Evolutionary conservation across 2,888 invertebrate genomes (phyloP).

Genomic region (Drosophila mettleri): DNA sequence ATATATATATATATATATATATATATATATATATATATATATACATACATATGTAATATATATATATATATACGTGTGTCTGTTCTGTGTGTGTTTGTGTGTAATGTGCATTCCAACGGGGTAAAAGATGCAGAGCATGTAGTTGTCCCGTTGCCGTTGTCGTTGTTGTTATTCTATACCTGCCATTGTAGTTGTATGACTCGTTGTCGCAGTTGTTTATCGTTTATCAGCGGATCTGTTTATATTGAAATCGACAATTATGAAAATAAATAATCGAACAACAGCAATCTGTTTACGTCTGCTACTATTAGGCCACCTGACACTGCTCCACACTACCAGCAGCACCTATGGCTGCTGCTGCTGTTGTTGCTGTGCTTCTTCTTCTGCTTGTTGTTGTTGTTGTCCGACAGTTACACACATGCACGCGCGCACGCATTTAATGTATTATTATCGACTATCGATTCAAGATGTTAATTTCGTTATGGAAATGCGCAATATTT

Average conservation of each 20-base stretch:
- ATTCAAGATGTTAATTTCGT: slow-evolving; percentile 64
- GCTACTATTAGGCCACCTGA: slow-evolving; percentile 48
- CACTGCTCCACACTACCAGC: slow-evolving; percentile 9
- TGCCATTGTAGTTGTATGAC: slow-evolving; percentile 28
- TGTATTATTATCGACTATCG: slow-evolving; percentile 70
- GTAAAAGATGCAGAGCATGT: slow-evolving; percentile 55
- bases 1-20: slow-evolving; percentile 18
- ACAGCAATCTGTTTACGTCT: slow-evolving; percentile 46
- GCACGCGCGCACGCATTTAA: slow-evolving; percentile 23
- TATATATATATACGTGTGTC: background rate
- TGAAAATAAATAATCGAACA: slow-evolving; percentile 53
- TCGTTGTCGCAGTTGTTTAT: slow-evolving; percentile 37
- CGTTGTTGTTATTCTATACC: slow-evolving; percentile 32
- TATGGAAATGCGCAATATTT: slow-evolving; percentile 65
- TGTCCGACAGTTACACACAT: slow-evolving; percentile 5
- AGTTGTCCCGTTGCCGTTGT: slow-evolving; percentile 9
- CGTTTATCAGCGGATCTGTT: slow-evolving; percentile 43
- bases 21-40: slow-evolving; percentile 5
- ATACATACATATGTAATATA: slow-evolving; percentile 16
- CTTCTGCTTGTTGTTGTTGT: background rate
- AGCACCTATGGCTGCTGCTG: slow-evolving; percentile 32
- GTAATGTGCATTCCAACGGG: slow-evolving; percentile 78
- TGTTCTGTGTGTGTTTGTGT: slow-evolving; percentile 8
- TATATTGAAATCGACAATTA: slow-evolving; percentile 43
- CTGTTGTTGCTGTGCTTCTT: slow-evolving; percentile 2